A percentile compares a stretch with the other conserved stretches of the same genome.
Evolutionary conservation across 2,797 vertebrate genomes (phyloP).

Genomic region (Oophaga sylvatica): DNA sequence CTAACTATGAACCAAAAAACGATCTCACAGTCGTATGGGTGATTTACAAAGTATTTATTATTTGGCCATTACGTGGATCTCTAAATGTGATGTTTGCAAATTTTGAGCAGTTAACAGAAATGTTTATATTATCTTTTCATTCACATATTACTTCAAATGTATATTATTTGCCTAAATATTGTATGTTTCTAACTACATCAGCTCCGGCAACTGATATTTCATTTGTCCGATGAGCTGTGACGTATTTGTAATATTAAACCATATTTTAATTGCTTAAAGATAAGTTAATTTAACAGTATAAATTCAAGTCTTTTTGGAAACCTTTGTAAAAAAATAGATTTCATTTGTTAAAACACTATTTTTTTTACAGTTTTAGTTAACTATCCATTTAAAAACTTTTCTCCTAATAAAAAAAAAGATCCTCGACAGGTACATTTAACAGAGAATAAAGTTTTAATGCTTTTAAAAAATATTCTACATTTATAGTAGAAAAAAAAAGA

Average conservation of each 20-base stretch:
- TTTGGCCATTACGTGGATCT: neutral
- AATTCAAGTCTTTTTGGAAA: neutral
- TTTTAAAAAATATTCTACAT: neutral
- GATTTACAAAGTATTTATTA: neutral
- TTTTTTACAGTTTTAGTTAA: neutral
- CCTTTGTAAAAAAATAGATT: neutral
- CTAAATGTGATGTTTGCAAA: neutral
- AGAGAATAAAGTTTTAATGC: neutral
- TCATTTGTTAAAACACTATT: neutral
- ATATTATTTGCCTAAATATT: neutral
- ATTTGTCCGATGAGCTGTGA: neutral
- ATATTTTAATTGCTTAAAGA: neutral
- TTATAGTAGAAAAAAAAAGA: neutral
- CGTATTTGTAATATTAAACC: no score
- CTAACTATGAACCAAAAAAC: neutral
- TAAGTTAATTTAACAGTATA: neutral
- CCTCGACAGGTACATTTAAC: neutral
- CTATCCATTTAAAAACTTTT: neutral
- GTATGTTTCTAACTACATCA: neutral
- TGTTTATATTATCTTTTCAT: neutral
- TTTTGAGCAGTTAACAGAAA: neutral
- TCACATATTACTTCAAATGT: neutral
- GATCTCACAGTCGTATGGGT: neutral
- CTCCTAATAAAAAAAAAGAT: neutral
- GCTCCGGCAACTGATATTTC: neutral